phyloP scores from a whole-genome alignment of 2,113 vertebrate species.

The Forbesichthys papilliferus region DNA sequence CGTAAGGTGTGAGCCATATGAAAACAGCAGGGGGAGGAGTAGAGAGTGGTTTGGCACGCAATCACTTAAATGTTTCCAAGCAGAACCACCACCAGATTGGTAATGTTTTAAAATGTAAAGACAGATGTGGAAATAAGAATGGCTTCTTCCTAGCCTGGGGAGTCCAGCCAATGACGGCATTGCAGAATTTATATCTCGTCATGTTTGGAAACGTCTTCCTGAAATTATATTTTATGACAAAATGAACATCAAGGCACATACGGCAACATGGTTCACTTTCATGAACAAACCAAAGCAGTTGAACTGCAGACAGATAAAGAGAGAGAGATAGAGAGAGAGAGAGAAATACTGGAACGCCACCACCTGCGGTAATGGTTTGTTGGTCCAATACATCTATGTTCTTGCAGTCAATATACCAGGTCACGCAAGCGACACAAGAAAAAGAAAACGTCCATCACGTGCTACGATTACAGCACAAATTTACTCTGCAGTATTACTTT shows the following conservation, averaged over 20 bases:
- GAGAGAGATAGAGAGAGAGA: neutral
- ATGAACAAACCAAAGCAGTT: slow-evolving; percentile 7
- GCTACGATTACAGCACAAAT: slow-evolving; percentile 16
- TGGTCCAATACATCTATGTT: slow-evolving; percentile 23
- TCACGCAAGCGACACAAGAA: slow-evolving; percentile 21
- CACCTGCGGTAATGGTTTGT: slow-evolving; percentile 16
- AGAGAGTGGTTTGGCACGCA: too few species aligned
- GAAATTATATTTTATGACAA: slow-evolving; percentile 8
- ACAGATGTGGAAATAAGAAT: neutral
- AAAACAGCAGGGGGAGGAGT: too few species aligned
- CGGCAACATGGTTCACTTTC: neutral
- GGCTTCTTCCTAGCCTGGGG: slow-evolving; percentile 86
- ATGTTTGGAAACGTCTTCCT: slow-evolving; percentile 93
- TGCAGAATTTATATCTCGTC: slow-evolving; percentile 92
- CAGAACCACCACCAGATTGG: too few species aligned
- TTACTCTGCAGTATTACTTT: slow-evolving; percentile 34
- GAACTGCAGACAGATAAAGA: slow-evolving; percentile 6
- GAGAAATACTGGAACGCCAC: neutral
- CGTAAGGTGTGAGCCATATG: too few species aligned
- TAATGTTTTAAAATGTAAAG: neutral
- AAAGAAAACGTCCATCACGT: slow-evolving; percentile 52
- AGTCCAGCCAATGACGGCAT: slow-evolving; percentile 91
- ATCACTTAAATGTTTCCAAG: too few species aligned
- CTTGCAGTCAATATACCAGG: slow-evolving; percentile 32
- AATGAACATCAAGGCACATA: neutral